A percentile compares a stretch with the other conserved stretches of the same genome.
phyloP scores from a whole-genome alignment of 2,797 vertebrate species.

The Dendrocincla tyrannina region DNA sequence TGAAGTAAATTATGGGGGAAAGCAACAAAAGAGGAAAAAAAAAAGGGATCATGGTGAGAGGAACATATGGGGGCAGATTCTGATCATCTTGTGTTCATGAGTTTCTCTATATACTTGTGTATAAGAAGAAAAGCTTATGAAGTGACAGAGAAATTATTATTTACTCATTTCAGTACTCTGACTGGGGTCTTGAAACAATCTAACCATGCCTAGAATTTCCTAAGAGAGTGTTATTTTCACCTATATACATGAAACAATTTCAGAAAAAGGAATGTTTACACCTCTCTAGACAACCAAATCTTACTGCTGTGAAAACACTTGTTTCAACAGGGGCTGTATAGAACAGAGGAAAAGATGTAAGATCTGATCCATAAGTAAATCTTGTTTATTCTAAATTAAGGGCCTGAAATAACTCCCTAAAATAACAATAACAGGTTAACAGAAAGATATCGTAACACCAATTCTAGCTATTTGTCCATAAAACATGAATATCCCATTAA shows the following conservation, averaged over 20 bases:
- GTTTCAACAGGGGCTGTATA: neutral
- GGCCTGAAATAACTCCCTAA: conserved; percentile 6
- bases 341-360: neutral
- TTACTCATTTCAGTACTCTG: conserved; percentile 17
- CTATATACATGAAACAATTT: conserved; percentile 12
- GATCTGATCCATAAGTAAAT: neutral
- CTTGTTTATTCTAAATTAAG: neutral
- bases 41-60: neutral
- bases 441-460: neutral
- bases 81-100: neutral
- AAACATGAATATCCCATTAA: conserved; percentile 30
- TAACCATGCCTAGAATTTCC: conserved; percentile 25
- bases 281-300: conserved; percentile 36
- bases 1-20: conserved; percentile 60
- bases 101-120: neutral
- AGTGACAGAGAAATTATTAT: conserved; percentile 24
- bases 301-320: conserved; percentile 17
- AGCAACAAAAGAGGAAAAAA: conserved; percentile 25
- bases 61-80: conserved; percentile 11
- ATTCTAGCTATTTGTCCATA: conserved; percentile 6
- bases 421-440: neutral
- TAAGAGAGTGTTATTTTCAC: conserved; percentile 46
- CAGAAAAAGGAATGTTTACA: conserved; percentile 41
- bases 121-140: neutral
- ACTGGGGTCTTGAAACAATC: conserved; percentile 21